Percentiles rank a stretch among this genome's conserved stretches.
These are phyloP conservation scores for Asbolus verrucosus DNA, from an alignment of 1,140 invertebrate species.

Conservation along the genomic window DNA sequence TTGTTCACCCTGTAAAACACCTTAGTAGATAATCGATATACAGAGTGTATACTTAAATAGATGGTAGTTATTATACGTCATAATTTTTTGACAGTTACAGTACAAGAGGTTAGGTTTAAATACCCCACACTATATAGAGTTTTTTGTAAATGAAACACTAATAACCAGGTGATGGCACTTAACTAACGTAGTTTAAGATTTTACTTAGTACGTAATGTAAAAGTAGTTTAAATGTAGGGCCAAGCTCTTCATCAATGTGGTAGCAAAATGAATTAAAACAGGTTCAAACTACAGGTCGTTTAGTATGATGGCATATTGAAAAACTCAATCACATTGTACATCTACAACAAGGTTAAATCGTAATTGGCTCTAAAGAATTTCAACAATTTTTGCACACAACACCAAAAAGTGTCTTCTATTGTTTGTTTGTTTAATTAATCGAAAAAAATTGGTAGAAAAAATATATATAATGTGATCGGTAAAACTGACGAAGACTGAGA, in stretches of 20 bases:
- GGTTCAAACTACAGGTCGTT: constrained; percentile 29
- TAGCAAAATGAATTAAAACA: constrained; percentile 55
- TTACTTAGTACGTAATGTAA: constrained; percentile 58
- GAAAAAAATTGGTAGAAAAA: constrained; percentile 50
- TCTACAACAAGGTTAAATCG: constrained; percentile 19
- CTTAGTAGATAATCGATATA: constrained; percentile 46
- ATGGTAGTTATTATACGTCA: constrained; percentile 54
- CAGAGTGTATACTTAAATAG: constrained; percentile 60
- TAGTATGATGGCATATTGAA: constrained; percentile 57
- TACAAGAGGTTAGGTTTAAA: constrained; percentile 63
- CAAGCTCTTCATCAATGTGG: constrained; percentile 62
- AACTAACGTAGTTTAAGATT: constrained; percentile 54
- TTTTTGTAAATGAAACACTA: constrained; percentile 64
- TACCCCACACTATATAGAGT: constrained; percentile 59
- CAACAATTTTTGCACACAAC: constrained; percentile 45
- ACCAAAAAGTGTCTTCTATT: constrained; percentile 63
- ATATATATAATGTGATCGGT: constrained; percentile 58
- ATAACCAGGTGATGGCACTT: constrained; percentile 63
- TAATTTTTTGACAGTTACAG: constrained; percentile 57
- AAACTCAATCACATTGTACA: constrained; percentile 31
- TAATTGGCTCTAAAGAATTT: constrained; percentile 38
- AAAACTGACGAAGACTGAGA: constrained; percentile 59
- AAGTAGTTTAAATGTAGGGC: constrained; percentile 54
- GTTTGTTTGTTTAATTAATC: constrained; percentile 42
- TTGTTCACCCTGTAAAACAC: constrained; percentile 29